Evolutionary conservation across 2,797 vertebrate genomes (phyloP).

Genomic region (Acipenser ruthenus): DNA sequence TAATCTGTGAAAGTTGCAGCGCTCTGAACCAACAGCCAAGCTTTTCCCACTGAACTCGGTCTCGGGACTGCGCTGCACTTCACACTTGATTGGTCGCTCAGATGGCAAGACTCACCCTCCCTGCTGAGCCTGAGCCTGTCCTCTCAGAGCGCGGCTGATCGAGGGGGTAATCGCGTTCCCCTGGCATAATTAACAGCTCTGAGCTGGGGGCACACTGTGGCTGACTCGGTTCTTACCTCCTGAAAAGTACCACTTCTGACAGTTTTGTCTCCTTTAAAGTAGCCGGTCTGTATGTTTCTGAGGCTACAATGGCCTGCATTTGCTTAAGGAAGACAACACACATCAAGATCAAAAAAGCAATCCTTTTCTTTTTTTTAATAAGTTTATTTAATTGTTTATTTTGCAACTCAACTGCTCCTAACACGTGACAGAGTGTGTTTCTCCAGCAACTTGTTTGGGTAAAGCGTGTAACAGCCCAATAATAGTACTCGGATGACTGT

Average conservation of each 20-base stretch:
- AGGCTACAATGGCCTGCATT: neutral
- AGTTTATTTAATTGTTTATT: no score
- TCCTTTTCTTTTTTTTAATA: no score
- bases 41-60: slow-evolving; percentile 91
- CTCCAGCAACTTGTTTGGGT: neutral
- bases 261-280: slow-evolving; percentile 10
- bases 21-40: slow-evolving; percentile 92
- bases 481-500: neutral
- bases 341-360: neutral
- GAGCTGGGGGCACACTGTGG: slow-evolving; percentile 52
- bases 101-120: slow-evolving; percentile 75
- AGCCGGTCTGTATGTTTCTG: slow-evolving; percentile 34
- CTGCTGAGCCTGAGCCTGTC: slow-evolving; percentile 81
- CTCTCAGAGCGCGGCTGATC: slow-evolving; percentile 77
- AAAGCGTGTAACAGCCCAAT: neutral
- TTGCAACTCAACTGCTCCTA: no score
- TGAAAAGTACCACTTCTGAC: neutral
- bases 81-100: slow-evolving; percentile 95
- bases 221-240: slow-evolving; percentile 25
- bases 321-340: neutral
- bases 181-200: slow-evolving; percentile 79
- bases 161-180: slow-evolving; percentile 81
- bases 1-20: slow-evolving; percentile 98
- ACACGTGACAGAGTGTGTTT: neutral
- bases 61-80: slow-evolving; percentile 89